Evolutionary conservation across 2,113 vertebrate species (phyloP).

Genomic region (Dicentrarchus labrax): DNA sequence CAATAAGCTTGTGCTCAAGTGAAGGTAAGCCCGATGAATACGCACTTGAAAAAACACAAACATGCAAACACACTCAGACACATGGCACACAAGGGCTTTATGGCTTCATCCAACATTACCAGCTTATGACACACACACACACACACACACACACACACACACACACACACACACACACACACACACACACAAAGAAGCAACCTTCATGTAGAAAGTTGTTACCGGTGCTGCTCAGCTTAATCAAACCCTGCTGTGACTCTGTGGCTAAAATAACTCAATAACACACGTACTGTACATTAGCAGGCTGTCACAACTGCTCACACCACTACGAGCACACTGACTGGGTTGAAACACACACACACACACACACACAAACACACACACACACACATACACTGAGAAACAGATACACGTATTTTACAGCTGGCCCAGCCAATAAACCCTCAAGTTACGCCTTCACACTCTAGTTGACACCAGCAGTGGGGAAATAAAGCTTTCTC

Average conservation of each 20-base stretch:
- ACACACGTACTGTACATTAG: conserved; percentile 64
- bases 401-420: conserved; percentile 26
- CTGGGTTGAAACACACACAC: not conserved
- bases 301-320: conserved; percentile 58
- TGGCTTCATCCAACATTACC: not conserved
- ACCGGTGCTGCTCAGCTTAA: conserved; percentile 34
- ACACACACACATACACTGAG: conserved; percentile 17
- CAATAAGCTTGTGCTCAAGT: not conserved
- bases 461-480: conserved; percentile 41
- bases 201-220: conserved; percentile 47
- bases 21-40: not conserved
- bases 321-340: conserved; percentile 44
- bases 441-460: conserved; percentile 48
- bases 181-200: not conserved
- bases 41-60: not conserved
- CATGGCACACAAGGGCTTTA: not conserved
- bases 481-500: conserved; percentile 31
- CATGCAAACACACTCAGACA: not conserved
- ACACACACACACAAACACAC: not conserved
- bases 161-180: conserved; percentile 16
- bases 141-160: not conserved
- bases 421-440: conserved; percentile 41
- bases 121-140: conserved; percentile 17
- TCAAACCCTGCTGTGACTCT: conserved; percentile 51
- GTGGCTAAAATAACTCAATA: conserved; percentile 63